phyloP scores from a whole-genome alignment of 2,113 vertebrate species.

The Fulica atra region DNA sequence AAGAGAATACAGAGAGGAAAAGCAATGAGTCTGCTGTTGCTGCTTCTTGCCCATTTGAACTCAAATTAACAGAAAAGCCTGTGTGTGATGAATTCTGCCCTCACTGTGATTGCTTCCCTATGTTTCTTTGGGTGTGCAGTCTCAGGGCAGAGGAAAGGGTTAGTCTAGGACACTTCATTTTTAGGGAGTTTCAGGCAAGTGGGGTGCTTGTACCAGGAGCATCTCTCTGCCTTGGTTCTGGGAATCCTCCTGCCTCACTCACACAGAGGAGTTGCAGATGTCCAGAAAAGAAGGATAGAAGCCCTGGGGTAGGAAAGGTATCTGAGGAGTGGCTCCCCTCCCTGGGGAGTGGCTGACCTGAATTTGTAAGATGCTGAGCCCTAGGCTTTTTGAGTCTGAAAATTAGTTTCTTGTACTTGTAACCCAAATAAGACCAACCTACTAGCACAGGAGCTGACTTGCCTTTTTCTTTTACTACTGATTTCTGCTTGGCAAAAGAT shows the following conservation, averaged over 20 bases:
- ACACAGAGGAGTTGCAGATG: not conserved
- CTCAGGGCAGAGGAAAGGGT: not conserved
- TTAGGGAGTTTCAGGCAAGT: not conserved
- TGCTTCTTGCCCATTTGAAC: not conserved
- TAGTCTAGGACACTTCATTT: not conserved
- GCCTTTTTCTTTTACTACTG: not conserved
- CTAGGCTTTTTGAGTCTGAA: not conserved
- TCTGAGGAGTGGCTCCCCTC: not conserved
- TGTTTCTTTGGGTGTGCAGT: fast-evolving
- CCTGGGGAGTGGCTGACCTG: not conserved
- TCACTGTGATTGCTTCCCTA: not conserved
- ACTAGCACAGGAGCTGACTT: not conserved
- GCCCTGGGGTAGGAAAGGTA: not conserved
- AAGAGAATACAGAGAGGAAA: not conserved
- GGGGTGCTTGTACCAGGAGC: not conserved
- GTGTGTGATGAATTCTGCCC: not conserved
- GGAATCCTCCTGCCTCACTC: not conserved
- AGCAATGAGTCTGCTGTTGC: not conserved
- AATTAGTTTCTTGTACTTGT: not conserved
- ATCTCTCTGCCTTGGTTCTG: not conserved
- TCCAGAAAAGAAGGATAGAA: not conserved
- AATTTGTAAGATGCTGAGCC: not conserved
- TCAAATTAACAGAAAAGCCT: not conserved
- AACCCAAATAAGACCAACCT: not conserved
- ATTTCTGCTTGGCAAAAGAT: not conserved